Percentiles rank a stretch among this genome's conserved stretches.
Conservation (phyloP, 2,888 invertebrate genomes). For the Cylindroiulus punctatus region DNA sequence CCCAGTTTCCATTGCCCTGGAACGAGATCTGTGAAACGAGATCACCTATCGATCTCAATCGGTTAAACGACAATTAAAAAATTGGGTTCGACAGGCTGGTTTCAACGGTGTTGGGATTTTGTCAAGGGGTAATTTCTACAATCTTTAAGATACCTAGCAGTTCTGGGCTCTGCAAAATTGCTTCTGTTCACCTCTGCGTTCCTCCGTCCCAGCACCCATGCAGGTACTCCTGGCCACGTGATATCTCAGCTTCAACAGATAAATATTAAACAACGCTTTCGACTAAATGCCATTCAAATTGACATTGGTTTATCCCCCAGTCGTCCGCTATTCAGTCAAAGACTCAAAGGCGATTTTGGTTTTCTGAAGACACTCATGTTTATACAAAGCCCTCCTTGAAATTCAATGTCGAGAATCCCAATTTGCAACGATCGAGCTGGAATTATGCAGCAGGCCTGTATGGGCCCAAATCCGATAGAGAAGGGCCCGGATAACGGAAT, state of each 20-base stretch:
- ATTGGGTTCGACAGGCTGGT: too few relatives aligned
- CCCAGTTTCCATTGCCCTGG: too few relatives aligned
- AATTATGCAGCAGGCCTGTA: not conserved
- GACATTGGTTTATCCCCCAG: conserved; percentile 16
- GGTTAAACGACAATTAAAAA: too few relatives aligned
- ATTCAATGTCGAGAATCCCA: conserved; percentile 11
- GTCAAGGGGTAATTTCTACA: too few relatives aligned
- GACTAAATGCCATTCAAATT: not conserved
- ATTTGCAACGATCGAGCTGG: not conserved
- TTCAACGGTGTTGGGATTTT: too few relatives aligned
- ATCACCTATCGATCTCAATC: too few relatives aligned
- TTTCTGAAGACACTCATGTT: not conserved
- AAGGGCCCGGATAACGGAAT: not conserved
- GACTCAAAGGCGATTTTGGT: not conserved
- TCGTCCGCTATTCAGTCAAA: conserved; percentile 3
- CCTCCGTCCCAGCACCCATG: too few relatives aligned
- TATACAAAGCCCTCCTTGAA: not conserved
- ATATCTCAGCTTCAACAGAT: not conserved
- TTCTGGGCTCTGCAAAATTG: too few relatives aligned
- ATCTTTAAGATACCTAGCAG: too few relatives aligned
- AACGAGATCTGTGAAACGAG: too few relatives aligned
- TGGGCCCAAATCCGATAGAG: not conserved
- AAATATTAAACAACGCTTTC: not conserved
- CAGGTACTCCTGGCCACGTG: not conserved
- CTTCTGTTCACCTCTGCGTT: too few relatives aligned